Base-by-base conservation (phyloP, 2,888 invertebrate genomes). In the Pollenia angustigena region DNA sequence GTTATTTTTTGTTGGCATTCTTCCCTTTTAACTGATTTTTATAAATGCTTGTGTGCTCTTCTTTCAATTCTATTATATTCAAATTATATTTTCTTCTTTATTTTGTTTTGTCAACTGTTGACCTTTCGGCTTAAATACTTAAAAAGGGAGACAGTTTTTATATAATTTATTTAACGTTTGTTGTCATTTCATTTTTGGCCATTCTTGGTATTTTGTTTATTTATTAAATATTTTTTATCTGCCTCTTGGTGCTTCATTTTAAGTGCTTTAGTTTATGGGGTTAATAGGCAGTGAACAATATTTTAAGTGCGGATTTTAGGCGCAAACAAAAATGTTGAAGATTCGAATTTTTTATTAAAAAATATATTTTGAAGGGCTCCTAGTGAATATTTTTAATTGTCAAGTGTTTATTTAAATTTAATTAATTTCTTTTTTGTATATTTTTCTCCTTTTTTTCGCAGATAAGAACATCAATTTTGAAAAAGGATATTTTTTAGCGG, bases 401-500 rank as follows among this genome's bases (percentile, higher is more conserved):
- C 12, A 62, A 64, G 46, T 72, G 64, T 72, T 81, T 81, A 72
- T 72, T 81, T 72, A 42, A 81, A 81, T 81, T 80, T 80, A 64
- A 80, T 64, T 72, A 12, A 69, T 54, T 58, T 23, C 3, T 23
- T 23, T 23, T 23, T 23, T 23, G 2, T 23, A 0, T 23, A 23
- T 23, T 1, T 23, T 23, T 23, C 23, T 23, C n/a, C 46, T 40
- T 50, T 66, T 50, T 14, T 42, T 48, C 71, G 11, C 9, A 60
- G 60, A 74, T 50, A 40, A 14, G 11, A 32, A 50, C 8, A 14
- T 16, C 8, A n/a, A 18, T 58, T 44, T 56, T 42, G n/a, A n/a
- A 54, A 66, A 48, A 66, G 48, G 48, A 48, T 14, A 52, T n/a
- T 32, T 54, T 23, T 42, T n/a, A 42, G 1, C 11, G 9, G n/a